These are phyloP conservation scores for Styela clava DNA, from an alignment of 23 tunicate species.

Conservation along the genomic window DNA sequence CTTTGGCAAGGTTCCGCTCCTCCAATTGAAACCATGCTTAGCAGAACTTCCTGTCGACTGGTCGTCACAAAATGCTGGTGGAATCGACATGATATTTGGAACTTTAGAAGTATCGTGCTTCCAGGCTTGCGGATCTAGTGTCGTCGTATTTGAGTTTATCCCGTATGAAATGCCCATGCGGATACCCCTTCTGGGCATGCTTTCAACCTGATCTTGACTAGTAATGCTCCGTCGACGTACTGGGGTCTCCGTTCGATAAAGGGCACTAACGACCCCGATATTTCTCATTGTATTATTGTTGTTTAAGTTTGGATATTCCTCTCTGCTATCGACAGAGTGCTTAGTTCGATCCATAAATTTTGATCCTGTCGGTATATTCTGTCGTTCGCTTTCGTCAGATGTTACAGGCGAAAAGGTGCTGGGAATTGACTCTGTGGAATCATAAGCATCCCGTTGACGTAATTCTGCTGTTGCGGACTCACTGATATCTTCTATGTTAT, in stretches of 20 bases:
- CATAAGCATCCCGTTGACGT: neutral
- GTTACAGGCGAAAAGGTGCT: neutral
- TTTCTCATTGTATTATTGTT: constrained; percentile 23
- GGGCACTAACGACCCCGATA: constrained; percentile 42
- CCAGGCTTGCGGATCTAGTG: neutral
- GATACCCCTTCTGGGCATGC: neutral
- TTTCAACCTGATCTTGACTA: neutral
- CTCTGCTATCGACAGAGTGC: neutral
- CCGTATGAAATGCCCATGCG: constrained; percentile 5
- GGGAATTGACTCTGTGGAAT: constrained; percentile 1
- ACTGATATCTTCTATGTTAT: constrained; percentile 1
- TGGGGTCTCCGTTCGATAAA: constrained; percentile 6
- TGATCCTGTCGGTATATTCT: neutral
- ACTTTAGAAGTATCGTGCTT: neutral
- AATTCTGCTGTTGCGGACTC: neutral
- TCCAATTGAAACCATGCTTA: neutral
- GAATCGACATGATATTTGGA: neutral
- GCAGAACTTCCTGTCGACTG: neutral
- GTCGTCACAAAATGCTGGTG: neutral
- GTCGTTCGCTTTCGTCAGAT: neutral
- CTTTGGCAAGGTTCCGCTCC: constrained; percentile 10
- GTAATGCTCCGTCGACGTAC: neutral
- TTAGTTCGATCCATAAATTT: neutral
- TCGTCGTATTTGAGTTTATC: neutral
- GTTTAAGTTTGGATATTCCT: neutral